A percentile compares a stretch with the other conserved stretches of the same genome.
Evolutionary conservation across 2,113 vertebrate genomes (phyloP).

Genomic region (Sterna hirundo): DNA sequence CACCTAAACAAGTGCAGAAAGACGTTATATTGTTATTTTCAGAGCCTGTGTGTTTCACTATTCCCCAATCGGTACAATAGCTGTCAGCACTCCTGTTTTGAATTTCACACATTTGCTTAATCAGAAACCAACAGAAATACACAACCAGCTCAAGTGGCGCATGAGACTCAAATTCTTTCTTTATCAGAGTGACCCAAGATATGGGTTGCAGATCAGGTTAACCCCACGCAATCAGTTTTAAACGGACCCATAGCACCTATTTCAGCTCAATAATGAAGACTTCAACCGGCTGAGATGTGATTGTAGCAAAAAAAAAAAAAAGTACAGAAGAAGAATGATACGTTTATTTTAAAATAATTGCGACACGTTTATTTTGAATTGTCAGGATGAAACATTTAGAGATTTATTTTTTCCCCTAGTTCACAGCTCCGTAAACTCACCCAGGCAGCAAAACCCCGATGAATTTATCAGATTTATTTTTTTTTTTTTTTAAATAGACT

Average conservation of each 20-base stretch:
- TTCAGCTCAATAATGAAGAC: not conserved
- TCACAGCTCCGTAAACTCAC: not conserved
- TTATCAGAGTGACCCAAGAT: not conserved
- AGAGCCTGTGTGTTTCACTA: not conserved
- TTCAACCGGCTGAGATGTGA: not conserved
- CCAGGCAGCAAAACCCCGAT: not conserved
- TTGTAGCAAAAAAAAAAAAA: not conserved
- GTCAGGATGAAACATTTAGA: not conserved
- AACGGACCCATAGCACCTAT: not conserved
- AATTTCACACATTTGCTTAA: slow-evolving; percentile 28
- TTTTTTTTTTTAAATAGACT: not conserved
- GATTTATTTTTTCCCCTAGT: not conserved
- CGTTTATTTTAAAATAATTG: not conserved
- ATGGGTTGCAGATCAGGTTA: not conserved
- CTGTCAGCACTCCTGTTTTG: not conserved
- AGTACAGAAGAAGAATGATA: not conserved
- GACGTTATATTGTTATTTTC: not conserved
- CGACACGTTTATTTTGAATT: not conserved
- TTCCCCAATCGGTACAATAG: not conserved
- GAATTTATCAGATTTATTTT: not conserved
- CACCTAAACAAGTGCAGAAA: not conserved
- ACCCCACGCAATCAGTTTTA: not conserved
- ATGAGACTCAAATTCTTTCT: not conserved
- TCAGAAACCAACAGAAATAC: slow-evolving; percentile 3
- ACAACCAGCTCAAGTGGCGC: not conserved